Base-by-base conservation (phyloP, 2,113 vertebrate species). In the Nothobranchius furzeri region DNA sequence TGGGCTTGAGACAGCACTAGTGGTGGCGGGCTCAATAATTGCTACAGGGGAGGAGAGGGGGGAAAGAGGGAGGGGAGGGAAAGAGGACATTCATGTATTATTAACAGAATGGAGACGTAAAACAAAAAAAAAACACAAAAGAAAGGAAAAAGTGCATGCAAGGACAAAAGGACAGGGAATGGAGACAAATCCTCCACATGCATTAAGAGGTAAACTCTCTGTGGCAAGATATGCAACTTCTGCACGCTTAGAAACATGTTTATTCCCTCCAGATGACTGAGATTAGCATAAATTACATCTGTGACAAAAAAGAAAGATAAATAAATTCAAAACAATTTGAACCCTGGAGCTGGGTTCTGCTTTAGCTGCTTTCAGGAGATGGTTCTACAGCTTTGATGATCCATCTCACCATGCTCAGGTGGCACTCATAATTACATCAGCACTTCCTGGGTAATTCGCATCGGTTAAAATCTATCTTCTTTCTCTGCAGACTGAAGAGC, bases 1-100 rank as follows among this genome's bases (percentile, higher is more conserved):
- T 99, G 97, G 96, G 94, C 95, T 97, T 88, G 96, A 95, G 92
- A 96, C 96, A 95, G 95, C 91, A 93, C 95, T 98, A 98, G 96
- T 94, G 93, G 95, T 95, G 93, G 96, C 92, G 94, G 96, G 94
- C 90, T 99, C 97, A 97, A 96, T 96, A 95, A 96, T 94, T 93
- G 97, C 97, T 98, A 98, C 94, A 96, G 94, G 95, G 93, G 69
- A 80, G 84, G 78, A 79, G 79, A 81, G 69, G 85, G 73, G 89
- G 89, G 76, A 85, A 76, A 86, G 90, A 88, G 81, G 93, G 94
- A 93, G 92, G 90, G 90, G 91, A 93, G 93, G 85, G 94, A 92
- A 95, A 95, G 91, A 95, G 91, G 92, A 96, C 93, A 96, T 92
- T 95, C 90, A 96, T 94, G 93, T 91, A 95, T 98, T 97, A 98